phyloP scores from a whole-genome alignment of 2,888 invertebrate genomes.

The Parnassius smintheus region DNA sequence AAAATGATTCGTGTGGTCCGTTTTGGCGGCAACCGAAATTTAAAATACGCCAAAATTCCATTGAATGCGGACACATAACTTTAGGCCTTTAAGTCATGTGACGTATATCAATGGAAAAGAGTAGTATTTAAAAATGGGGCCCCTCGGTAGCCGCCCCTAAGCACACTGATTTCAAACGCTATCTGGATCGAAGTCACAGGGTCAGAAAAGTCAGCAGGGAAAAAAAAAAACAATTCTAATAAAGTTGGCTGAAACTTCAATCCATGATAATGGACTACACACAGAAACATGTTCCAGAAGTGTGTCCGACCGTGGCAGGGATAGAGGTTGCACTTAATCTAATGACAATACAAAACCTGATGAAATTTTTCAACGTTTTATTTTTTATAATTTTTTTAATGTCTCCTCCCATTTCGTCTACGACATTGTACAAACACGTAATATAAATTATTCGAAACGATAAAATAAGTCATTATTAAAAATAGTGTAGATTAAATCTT shows the following conservation, averaged over 20 bases:
- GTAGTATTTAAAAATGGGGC: slow-evolving; percentile 64
- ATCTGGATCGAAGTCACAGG: slow-evolving; percentile 46
- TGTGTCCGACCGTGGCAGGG: slow-evolving; percentile 59
- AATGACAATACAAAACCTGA: slow-evolving; percentile 68
- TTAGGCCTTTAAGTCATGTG: slow-evolving; percentile 77
- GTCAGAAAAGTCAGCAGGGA: slow-evolving; percentile 32
- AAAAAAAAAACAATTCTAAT: slow-evolving; percentile 11
- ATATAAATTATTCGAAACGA: slow-evolving; percentile 80
- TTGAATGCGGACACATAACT: slow-evolving; percentile 68
- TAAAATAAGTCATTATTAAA: slow-evolving; percentile 78
- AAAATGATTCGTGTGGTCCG: slow-evolving; percentile 65
- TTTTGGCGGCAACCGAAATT: slow-evolving; percentile 61
- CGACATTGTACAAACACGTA: slow-evolving; percentile 78
- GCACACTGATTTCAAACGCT: slow-evolving; percentile 46
- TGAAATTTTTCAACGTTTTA: slow-evolving; percentile 74
- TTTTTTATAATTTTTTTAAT: slow-evolving; percentile 78
- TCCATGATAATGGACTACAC: slow-evolving; percentile 54
- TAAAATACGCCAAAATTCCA: slow-evolving; percentile 63
- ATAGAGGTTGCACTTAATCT: slow-evolving; percentile 51
- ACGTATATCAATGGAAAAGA: slow-evolving; percentile 63
- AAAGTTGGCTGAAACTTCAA: slow-evolving; percentile 48
- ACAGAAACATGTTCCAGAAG: slow-evolving; percentile 57
- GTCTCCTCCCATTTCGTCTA: slow-evolving; percentile 70
- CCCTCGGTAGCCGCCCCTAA: slow-evolving; percentile 70
- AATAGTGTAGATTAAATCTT: slow-evolving; percentile 80